Base-by-base conservation (phyloP, 2,888 invertebrate genomes). In the Diploptera punctata region DNA sequence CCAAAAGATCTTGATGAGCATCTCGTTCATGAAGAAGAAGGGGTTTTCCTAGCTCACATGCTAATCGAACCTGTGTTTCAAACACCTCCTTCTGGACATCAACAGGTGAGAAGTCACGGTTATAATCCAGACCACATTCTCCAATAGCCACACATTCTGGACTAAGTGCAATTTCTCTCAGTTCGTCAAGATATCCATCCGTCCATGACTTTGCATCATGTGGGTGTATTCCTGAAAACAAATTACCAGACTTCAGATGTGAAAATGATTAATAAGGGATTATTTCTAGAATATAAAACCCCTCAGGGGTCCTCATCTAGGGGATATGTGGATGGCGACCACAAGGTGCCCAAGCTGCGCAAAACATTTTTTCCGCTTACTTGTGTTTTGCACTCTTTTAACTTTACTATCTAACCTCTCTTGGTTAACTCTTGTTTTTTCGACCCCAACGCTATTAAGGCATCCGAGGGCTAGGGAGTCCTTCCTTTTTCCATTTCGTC, bases 141-240 rank as follows among this genome's bases (percentile, higher is more conserved):
- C 97, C 97, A 49, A 97, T 88, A 2, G 97, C 97, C 33, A 97
- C 97, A 83, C 97, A 97, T 84, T 97, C 95, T 2, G 91, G 90
- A 80, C 94, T 94, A 68, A 87, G 86, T 19, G 94, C 93, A 76
- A 94, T 89, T 76, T 88, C 88, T 79, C 88, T 87, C 72, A 96
- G 84, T 80, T 94, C 93, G 26, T 79, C 79, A 2, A 83, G 77
- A 3, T 85, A 84, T 7, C 84, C 84, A 4, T 85, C 84, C 52
- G 89, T 87, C 95, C 96, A 97, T 2, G 94, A 93, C 84, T 95
- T 96, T 0, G 96, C 95, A 85, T 97, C 97, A 83, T 96, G 96
- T 1, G 97, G 96, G 84, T 97, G 96, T 78, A 97, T 92, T 79
- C 94, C 94, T 92, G 77, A 18, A 79, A 72, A 38, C 65, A 24